A percentile compares a stretch with the other conserved stretches of the same genome.
Conservation (phyloP, 2,888 invertebrate genomes). For the Merodon equestris region DNA sequence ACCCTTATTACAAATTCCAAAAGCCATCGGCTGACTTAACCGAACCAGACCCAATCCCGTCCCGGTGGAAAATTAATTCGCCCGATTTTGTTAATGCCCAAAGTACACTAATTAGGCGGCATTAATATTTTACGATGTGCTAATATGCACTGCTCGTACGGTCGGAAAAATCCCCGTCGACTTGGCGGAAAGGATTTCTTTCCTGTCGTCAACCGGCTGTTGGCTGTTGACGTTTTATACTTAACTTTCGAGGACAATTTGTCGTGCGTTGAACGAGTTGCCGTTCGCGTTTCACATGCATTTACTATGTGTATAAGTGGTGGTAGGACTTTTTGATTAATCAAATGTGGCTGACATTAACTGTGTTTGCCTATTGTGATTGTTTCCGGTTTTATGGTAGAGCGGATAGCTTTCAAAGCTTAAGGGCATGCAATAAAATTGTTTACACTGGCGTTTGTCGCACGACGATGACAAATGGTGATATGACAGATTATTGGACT, state of each 20-base stretch:
- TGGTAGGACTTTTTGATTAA: conserved; percentile 62
- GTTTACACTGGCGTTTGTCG: conserved; percentile 33
- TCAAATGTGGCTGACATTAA: conserved; percentile 63
- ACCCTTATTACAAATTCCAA: conserved; percentile 25
- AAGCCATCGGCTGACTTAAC: conserved; percentile 2
- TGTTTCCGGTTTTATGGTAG: conserved; percentile 34
- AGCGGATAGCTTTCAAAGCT: conserved; percentile 27
- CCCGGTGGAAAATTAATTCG: conserved; percentile 52
- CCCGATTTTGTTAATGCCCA: conserved; percentile 54
- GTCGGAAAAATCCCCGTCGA: conserved; percentile 53
- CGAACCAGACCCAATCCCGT: too few species aligned
- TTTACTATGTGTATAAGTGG: conserved; percentile 55
- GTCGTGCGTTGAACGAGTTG: too few species aligned
- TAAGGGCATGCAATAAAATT: conserved; percentile 52
- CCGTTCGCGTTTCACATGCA: conserved; percentile 23
- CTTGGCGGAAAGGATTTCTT: conserved; percentile 63
- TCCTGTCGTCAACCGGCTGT: conserved; percentile 48
- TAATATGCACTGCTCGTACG: conserved; percentile 58
- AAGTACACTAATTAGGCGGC: conserved; percentile 65
- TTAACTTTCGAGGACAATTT: too few species aligned
- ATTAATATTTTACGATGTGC: conserved; percentile 69
- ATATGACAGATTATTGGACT: conserved; percentile 40
- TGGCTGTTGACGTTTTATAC: conserved; percentile 3
- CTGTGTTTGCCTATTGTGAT: conserved; percentile 53
- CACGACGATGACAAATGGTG: conserved; percentile 40